A percentile compares a stretch with the other conserved stretches of the same genome.
These are phyloP conservation scores for Okapia johnstoni DNA, from an alignment of 2,113 vertebrate species.

Conservation along the genomic window DNA sequence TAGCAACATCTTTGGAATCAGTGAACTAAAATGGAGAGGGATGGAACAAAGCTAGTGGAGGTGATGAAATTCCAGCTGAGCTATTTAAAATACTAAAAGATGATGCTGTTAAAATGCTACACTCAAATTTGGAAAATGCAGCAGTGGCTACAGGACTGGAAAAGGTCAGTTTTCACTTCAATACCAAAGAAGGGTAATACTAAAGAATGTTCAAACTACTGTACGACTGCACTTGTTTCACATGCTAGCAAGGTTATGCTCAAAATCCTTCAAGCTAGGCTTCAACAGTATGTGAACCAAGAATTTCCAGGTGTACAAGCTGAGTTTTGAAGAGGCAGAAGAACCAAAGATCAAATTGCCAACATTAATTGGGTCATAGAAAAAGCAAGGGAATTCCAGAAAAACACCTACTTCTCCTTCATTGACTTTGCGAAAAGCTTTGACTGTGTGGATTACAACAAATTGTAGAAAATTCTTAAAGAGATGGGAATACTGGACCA, in stretches of 20 bases:
- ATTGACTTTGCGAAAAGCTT: not conserved
- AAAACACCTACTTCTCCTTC: not conserved
- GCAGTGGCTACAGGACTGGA: not conserved
- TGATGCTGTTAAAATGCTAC: not conserved
- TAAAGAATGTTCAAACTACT: not conserved
- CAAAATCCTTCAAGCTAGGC: not conserved
- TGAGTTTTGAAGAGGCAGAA: not conserved
- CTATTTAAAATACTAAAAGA: not conserved
- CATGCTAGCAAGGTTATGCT: not conserved
- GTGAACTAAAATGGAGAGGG: not conserved
- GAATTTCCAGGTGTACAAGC: not conserved
- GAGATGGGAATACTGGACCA: not conserved
- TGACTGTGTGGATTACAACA: not conserved
- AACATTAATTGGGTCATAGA: not conserved
- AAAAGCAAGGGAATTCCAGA: not conserved
- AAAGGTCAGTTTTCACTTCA: not conserved
- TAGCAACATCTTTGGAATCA: not conserved
- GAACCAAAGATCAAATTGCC: not conserved
- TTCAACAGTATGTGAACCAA: not conserved
- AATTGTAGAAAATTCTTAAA: not conserved
- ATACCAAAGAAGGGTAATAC: not conserved
- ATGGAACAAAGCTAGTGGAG: not conserved
- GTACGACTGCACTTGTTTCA: not conserved
- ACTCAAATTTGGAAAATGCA: not conserved
- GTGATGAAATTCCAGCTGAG: not conserved